These are phyloP conservation scores for Standfussiana lucernea DNA, from an alignment of 2,888 invertebrate genomes.

Conservation along the genomic window DNA sequence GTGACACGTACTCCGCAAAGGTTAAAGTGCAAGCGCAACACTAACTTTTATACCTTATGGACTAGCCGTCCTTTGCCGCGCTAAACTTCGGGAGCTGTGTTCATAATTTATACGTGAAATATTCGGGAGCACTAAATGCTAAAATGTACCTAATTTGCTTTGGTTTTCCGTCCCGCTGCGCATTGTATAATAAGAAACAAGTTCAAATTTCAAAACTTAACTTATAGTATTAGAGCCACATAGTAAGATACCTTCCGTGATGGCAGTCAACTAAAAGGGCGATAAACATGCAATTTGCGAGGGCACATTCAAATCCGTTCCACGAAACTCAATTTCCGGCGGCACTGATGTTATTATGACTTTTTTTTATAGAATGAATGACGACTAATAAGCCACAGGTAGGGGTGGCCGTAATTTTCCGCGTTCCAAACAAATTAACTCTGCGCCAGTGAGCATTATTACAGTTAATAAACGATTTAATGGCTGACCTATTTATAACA, in stretches of 20 bases:
- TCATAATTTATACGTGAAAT: slow-evolving; percentile 61
- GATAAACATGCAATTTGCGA: slow-evolving; percentile 59
- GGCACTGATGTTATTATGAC: slow-evolving; percentile 60
- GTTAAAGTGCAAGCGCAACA: slow-evolving; percentile 61
- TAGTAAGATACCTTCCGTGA: slow-evolving; percentile 33
- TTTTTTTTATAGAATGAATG: slow-evolving; percentile 70
- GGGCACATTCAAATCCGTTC: slow-evolving; percentile 57
- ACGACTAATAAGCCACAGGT: slow-evolving; percentile 70
- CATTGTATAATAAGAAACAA: slow-evolving; percentile 20
- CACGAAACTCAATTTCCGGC: slow-evolving; percentile 66
- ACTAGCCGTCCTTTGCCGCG: slow-evolving; percentile 57
- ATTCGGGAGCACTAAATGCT: slow-evolving; percentile 52
- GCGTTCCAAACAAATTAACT: slow-evolving; percentile 78
- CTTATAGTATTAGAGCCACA: background rate
- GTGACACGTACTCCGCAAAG: slow-evolving; percentile 57
- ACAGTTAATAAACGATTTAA: slow-evolving; percentile 79
- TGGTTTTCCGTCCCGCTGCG: slow-evolving; percentile 28
- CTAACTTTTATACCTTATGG: slow-evolving; percentile 66
- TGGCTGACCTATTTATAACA: slow-evolving; percentile 77
- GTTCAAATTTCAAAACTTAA: slow-evolving; percentile 4
- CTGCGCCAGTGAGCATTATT: slow-evolving; percentile 77
- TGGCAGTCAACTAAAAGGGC: slow-evolving; percentile 35
- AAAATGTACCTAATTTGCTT: slow-evolving; percentile 56
- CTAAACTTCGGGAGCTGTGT: slow-evolving; percentile 55
- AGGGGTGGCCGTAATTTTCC: slow-evolving; percentile 74